Evolutionary conservation across 1,140 invertebrate species (phyloP).

Genomic region (Bombyx mandarina): DNA sequence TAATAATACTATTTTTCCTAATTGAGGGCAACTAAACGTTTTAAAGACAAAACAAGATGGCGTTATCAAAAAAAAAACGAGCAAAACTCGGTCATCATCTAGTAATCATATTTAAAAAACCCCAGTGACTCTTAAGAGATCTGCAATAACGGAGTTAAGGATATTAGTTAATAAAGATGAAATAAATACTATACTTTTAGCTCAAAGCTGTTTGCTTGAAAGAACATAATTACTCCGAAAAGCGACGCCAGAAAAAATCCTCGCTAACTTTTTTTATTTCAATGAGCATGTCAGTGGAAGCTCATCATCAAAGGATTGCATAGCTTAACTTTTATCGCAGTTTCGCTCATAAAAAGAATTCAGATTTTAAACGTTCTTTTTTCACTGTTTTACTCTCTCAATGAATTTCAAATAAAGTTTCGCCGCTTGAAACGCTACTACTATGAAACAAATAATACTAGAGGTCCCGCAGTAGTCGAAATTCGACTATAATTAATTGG

Average conservation of each 20-base stretch:
- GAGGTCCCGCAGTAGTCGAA: too few species aligned
- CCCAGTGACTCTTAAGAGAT: too few species aligned
- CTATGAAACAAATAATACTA: not conserved
- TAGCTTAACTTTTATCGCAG: conserved; percentile 7
- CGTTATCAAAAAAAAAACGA: too few species aligned
- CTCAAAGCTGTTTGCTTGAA: conserved; percentile 1
- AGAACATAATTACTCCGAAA: conserved; percentile 11
- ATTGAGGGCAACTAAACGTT: too few species aligned
- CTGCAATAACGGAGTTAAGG: too few species aligned
- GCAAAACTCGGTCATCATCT: too few species aligned
- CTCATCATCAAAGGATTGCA: conserved; percentile 12
- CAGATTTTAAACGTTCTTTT: too few species aligned
- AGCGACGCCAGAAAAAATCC: conserved; percentile 5
- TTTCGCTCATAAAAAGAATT: conserved; percentile 7
- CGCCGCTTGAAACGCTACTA: not conserved
- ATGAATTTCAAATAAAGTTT: conserved; percentile 1
- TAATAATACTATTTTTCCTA: too few species aligned
- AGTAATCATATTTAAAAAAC: too few species aligned
- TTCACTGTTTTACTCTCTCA: not conserved
- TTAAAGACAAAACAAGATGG: too few species aligned
- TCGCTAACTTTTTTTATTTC: conserved; percentile 7
- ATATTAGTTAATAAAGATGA: too few species aligned
- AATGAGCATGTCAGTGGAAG: conserved; percentile 9
- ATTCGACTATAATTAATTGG: too few species aligned
- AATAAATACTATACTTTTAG: conserved; percentile 4